Conservation (phyloP, 1,140 invertebrate genomes). For the Drosophila teissieri region DNA sequence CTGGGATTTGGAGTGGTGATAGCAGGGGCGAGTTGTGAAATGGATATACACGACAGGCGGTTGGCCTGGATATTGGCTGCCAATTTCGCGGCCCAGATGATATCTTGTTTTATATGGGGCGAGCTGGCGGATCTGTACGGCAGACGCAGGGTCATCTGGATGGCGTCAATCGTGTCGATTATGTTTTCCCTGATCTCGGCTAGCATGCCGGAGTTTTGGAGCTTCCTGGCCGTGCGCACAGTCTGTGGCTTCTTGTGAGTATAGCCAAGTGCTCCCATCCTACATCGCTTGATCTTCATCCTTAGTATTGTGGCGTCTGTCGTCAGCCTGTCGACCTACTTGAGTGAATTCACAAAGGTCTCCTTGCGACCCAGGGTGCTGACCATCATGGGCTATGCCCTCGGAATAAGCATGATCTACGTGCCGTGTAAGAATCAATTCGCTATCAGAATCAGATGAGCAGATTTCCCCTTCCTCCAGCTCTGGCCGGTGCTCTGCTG, state of each 20-base stretch:
- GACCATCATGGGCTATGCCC: slow-evolving; percentile 28
- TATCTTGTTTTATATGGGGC: slow-evolving; percentile 23
- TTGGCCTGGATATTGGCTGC: slow-evolving; percentile 16
- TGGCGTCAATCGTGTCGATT: neutral
- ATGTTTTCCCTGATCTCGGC: slow-evolving; percentile 20
- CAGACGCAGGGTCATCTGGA: slow-evolving; percentile 41
- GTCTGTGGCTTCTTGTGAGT: slow-evolving; percentile 44
- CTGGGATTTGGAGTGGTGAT: slow-evolving; percentile 36
- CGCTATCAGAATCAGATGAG: too few relatives aligned
- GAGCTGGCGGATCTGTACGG: slow-evolving; percentile 44
- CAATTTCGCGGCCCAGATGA: slow-evolving; percentile 18
- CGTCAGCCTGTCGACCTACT: slow-evolving; percentile 25
- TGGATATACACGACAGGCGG: slow-evolving; percentile 5
- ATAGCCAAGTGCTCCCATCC: accelerated
- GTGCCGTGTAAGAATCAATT: slow-evolving; percentile 36
- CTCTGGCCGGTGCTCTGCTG: slow-evolving; percentile 14
- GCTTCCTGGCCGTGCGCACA: slow-evolving; percentile 32
- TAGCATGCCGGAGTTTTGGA: slow-evolving; percentile 59
- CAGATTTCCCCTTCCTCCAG: slow-evolving; percentile 3
- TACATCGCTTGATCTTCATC: neutral
- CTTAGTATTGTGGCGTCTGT: slow-evolving; percentile 29
- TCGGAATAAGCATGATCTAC: slow-evolving; percentile 39
- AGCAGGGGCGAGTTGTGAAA: slow-evolving; percentile 34
- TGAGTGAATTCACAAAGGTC: slow-evolving; percentile 49
- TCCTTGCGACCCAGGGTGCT: slow-evolving; percentile 40